Evolutionary conservation across 2,888 invertebrate genomes (phyloP), one percentile per base, ranked within the genome.

Genomic region (Oxycera nigricornis): DNA sequence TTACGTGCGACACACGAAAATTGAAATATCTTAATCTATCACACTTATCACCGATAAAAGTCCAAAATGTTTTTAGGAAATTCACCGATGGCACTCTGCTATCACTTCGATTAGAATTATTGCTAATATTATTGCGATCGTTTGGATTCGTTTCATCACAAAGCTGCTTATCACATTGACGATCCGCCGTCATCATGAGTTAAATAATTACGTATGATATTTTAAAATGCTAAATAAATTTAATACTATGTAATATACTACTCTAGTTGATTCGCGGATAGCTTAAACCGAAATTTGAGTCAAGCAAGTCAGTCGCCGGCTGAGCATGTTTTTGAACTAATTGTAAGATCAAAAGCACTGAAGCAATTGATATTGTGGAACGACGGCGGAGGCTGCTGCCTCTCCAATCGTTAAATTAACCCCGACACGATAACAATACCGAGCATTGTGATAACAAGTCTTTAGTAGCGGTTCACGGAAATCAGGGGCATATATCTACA

Each of bases 61-160:
- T 76, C 77, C 78, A 77, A 30, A 78, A 75, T 6, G 74, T 30
- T 76, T 77, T 77, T 59, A 79, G 72, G 6, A 78, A 35, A 76
- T 76, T 76, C 1, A 61, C 46, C 46, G 74, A 65, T 57, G 72
- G 11, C 50, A 41, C 52, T 52, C 67, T 57, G 30, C 39, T 62
- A 28, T 28, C 30, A 28, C 22, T 35, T 26, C 46, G 24, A 35
- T 14, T 61, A 52, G 22, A 59, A 55, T 55, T 55, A 72, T 62
- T 73, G 20, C 28, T 62, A 73, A 50, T 62, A 73, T 61, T 73
- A 31, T 52, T 46, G 41, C 41, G 41, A 31, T 70, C 70, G 52
- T 22, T 31, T n/a, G n/a, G 2, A 55, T 52, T 31, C 14, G 52
- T 11, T 68, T 68, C 68, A 68, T 39, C 31, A 14, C 9, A 28